Evolutionary conservation across 2,797 vertebrate genomes (phyloP).

Genomic region (Dromococcyx pavoninus): DNA sequence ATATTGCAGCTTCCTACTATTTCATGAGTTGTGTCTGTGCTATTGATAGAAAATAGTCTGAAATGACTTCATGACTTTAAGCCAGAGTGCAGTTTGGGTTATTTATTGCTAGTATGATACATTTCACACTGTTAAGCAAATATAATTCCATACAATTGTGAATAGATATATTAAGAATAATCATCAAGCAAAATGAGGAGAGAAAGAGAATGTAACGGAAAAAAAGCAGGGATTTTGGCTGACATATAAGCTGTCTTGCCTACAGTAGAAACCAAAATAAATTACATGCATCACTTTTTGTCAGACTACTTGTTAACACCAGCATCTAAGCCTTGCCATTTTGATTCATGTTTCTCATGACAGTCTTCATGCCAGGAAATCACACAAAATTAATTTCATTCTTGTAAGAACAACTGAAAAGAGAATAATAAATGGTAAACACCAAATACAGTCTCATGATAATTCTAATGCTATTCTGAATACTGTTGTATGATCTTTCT

Average conservation of each 20-base stretch:
- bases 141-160: neutral
- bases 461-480: neutral
- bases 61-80: neutral
- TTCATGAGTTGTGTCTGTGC: neutral
- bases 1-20: neutral
- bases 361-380: neutral
- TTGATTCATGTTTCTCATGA: neutral
- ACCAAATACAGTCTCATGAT: neutral
- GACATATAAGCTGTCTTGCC: neutral
- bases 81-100: neutral
- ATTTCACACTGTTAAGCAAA: neutral
- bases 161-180: neutral
- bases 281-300: neutral
- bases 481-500: neutral
- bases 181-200: neutral
- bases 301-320: neutral
- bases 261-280: neutral
- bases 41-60: neutral
- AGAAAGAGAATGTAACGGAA: neutral
- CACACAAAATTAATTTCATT: neutral
- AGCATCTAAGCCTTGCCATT: neutral
- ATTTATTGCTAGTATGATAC: neutral
- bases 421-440: neutral
- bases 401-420: neutral
- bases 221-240: neutral